These are phyloP conservation scores for Arbacia lixula DNA, from an alignment of 53 echinoderm and acorn worm species.

Conservation along the genomic window DNA sequence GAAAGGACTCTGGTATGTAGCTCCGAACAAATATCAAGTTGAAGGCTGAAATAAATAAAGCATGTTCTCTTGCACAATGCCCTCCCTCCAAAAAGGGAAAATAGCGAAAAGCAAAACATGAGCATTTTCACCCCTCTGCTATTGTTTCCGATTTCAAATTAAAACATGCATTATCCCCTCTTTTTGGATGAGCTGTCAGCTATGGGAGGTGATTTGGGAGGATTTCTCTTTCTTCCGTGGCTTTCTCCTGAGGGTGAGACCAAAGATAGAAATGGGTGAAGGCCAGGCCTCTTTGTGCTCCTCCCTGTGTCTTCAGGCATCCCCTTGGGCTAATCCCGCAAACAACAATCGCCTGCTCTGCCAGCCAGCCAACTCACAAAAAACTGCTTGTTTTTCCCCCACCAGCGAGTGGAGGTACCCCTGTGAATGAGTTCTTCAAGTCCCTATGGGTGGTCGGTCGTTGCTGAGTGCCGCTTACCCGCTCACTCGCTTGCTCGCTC, in stretches of 20 bases:
- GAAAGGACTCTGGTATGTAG: slow-evolving; percentile 47
- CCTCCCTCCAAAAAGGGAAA: neutral
- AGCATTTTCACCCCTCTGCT: slow-evolving; percentile 38
- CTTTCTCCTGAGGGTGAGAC: too few relatives aligned
- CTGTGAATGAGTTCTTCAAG: slow-evolving; percentile 29
- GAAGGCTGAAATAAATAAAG: slow-evolving; percentile 36
- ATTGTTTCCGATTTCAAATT: slow-evolving; percentile 47
- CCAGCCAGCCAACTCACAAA: slow-evolving; percentile 18
- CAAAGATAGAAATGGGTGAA: slow-evolving; percentile 52
- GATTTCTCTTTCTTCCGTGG: neutral
- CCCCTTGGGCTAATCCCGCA: slow-evolving; percentile 38
- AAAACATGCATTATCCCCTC: slow-evolving; percentile 23
- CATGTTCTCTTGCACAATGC: slow-evolving; percentile 28
- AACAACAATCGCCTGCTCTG: slow-evolving; percentile 36
- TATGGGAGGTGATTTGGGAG: slow-evolving; percentile 49
- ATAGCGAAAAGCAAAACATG: slow-evolving; percentile 9
- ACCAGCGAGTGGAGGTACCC: too few relatives aligned
- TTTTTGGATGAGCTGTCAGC: slow-evolving; percentile 54
- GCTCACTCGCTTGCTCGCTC: too few relatives aligned
- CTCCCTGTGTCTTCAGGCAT: slow-evolving; percentile 40
- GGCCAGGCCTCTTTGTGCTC: slow-evolving; percentile 35
- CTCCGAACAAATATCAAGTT: slow-evolving; percentile 24
- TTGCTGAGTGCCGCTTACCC: too few relatives aligned
- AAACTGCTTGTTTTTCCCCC: slow-evolving; percentile 41
- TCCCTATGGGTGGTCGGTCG: slow-evolving; percentile 55